Conservation (phyloP, 1,140 invertebrate genomes). For the Pseudachorutes palmiensis region DNA sequence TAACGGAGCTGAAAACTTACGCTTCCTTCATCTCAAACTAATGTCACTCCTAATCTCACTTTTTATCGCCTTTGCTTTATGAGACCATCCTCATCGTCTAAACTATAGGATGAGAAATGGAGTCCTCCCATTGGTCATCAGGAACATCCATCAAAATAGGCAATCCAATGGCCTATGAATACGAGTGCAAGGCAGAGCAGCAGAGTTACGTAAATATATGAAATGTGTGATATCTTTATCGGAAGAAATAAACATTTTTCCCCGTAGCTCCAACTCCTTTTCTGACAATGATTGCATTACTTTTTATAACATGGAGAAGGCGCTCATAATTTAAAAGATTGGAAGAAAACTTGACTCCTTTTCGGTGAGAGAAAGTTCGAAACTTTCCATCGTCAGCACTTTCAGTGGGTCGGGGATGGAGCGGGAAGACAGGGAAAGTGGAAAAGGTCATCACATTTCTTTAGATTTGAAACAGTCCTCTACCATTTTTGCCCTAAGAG, state of each 20-base stretch:
- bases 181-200: neutral
- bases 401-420: neutral
- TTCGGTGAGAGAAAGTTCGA: neutral
- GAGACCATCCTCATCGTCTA: too few relatives aligned
- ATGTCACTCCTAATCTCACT: neutral
- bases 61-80: neutral
- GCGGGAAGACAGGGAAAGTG: neutral
- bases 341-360: neutral
- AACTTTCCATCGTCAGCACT: neutral
- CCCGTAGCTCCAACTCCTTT: neutral
- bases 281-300: neutral
- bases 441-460: neutral
- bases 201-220: neutral
- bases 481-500: too few relatives aligned
- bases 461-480: too few relatives aligned
- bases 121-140: neutral
- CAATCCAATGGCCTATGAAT: neutral
- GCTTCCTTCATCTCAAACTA: neutral
- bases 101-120: neutral
- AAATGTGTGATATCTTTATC: neutral
- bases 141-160: neutral
- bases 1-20: neutral
- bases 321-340: neutral
- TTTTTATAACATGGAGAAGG: neutral
- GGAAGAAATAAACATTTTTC: neutral